These are phyloP conservation scores for Tapera naevia DNA, from an alignment of 2,797 vertebrate genomes.

Conservation along the genomic window DNA sequence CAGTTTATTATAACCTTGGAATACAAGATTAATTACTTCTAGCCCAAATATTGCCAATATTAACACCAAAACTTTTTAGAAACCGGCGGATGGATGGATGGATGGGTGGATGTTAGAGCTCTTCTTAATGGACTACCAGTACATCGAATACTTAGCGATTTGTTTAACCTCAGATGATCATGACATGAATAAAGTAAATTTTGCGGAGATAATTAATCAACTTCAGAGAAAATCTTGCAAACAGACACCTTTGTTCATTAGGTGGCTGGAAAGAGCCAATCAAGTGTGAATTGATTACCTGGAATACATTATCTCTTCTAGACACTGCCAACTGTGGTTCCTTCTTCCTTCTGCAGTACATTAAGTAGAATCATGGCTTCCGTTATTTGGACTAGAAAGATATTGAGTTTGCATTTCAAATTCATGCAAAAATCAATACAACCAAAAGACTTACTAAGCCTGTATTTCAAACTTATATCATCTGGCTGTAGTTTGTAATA, in stretches of 20 bases:
- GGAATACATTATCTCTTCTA: constrained; percentile 50
- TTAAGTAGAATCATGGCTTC: constrained; percentile 52
- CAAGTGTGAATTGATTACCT: constrained; percentile 66
- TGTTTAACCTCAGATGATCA: constrained; percentile 52
- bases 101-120: background rate
- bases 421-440: constrained; percentile 40
- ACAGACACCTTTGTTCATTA: constrained; percentile 55
- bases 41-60: background rate
- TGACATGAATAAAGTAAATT: constrained; percentile 57
- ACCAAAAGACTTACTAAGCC: background rate
- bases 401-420: constrained; percentile 27
- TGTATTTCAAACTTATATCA: background rate
- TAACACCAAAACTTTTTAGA: background rate
- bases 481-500: background rate
- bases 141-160: constrained; percentile 43
- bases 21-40: background rate
- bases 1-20: background rate
- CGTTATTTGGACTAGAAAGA: constrained; percentile 30
- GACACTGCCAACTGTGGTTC: constrained; percentile 30
- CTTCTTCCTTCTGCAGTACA: constrained; percentile 17
- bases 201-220: constrained; percentile 62
- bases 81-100: background rate
- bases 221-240: constrained; percentile 33
- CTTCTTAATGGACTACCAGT: constrained; percentile 32
- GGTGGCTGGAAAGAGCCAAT: constrained; percentile 37